Evolutionary conservation across 1,140 invertebrate genomes (phyloP).

Genomic region (Lepidostoma basale): DNA sequence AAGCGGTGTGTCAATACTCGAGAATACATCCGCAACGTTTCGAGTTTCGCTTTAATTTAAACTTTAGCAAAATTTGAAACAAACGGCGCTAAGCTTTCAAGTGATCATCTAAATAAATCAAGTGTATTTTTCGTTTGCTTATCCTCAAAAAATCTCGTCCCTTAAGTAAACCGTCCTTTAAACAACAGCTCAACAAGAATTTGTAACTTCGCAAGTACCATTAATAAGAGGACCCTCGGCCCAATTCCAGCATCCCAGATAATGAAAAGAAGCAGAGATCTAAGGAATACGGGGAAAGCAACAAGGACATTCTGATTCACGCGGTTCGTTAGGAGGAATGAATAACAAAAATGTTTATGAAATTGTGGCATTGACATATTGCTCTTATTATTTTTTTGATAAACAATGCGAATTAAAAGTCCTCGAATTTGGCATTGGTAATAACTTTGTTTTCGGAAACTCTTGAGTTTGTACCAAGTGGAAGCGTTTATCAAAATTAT

Average conservation of each 20-base stretch:
- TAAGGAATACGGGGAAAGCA: not conserved
- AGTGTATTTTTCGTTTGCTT: not conserved
- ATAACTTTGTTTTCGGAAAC: too few species aligned
- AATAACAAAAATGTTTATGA: too few species aligned
- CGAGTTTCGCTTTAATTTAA: not conserved
- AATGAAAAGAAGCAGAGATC: not conserved
- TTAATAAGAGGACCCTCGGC: conserved; percentile 9
- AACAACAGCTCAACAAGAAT: conserved; percentile 19
- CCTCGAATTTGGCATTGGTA: too few species aligned
- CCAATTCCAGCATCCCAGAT: conserved; percentile 11
- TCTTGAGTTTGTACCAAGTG: too few species aligned
- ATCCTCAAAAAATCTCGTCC: conserved; percentile 8
- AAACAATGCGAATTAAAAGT: too few species aligned
- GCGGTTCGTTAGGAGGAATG: too few species aligned
- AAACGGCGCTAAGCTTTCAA: not conserved
- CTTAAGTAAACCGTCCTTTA: conserved; percentile 21
- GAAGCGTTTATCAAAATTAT: too few species aligned
- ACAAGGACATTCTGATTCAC: not conserved
- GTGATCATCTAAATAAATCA: conserved; percentile 14
- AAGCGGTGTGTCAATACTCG: too few species aligned
- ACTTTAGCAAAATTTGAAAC: not conserved
- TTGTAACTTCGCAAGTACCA: conserved; percentile 13
- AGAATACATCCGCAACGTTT: too few species aligned
- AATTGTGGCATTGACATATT: too few species aligned
- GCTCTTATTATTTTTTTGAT: too few species aligned